A percentile compares a stretch with the other conserved stretches of the same genome.
phyloP scores from a whole-genome alignment of 1,140 invertebrate species.

The Bombus huntii region DNA sequence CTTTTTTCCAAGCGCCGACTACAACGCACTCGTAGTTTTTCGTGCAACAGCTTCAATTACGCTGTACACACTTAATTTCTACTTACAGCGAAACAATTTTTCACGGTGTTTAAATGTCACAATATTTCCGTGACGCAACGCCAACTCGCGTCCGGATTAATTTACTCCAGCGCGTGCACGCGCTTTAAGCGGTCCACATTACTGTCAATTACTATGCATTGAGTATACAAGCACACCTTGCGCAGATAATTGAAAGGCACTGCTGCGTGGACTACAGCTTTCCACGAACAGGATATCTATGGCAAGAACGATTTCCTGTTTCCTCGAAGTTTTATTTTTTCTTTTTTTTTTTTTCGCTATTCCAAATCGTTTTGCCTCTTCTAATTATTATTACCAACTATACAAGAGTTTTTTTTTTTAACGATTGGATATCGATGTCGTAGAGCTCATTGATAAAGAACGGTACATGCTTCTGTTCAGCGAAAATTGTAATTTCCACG shows the following conservation, averaged over 20 bases:
- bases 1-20: no score
- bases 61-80: no score
- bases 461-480: constrained; percentile 16
- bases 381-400: not conserved
- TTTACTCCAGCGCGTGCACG: not conserved
- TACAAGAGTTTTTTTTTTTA: no score
- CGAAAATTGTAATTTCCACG: constrained; percentile 15
- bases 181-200: not conserved
- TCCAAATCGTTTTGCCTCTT: not conserved
- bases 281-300: not conserved
- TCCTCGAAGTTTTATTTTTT: not conserved
- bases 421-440: not conserved
- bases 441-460: not conserved
- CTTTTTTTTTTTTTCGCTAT: not conserved
- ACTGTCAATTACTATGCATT: constrained; percentile 26
- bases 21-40: no score
- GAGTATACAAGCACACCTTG: not conserved
- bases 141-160: constrained; percentile 11
- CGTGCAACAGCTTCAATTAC: no score
- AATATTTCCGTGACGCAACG: constrained; percentile 32
- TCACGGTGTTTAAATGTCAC: constrained; percentile 34
- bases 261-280: not conserved
- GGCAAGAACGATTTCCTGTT: not conserved
- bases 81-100: constrained; percentile 7
- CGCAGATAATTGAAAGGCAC: constrained; percentile 23